Conservation (phyloP, 1,140 invertebrate genomes). For the Batillaria attramentaria region DNA sequence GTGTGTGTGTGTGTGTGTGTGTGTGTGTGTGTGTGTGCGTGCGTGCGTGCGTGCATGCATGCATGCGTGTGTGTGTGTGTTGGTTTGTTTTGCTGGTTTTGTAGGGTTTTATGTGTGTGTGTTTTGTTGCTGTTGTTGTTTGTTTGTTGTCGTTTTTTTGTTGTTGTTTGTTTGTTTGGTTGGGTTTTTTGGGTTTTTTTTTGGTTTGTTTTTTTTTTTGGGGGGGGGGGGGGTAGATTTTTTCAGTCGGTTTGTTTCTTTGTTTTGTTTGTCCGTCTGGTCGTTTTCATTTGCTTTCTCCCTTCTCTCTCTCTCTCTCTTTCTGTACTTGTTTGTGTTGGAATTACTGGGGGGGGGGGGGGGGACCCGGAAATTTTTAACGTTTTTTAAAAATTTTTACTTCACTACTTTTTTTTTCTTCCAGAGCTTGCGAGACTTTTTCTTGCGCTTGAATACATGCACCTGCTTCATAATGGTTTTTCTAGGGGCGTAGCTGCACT, state of each 20-base stretch:
- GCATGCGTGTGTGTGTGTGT: not conserved
- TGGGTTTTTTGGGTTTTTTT: not conserved
- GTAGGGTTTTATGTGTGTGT: not conserved
- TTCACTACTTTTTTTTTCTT: too few species aligned
- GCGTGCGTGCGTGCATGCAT: not conserved
- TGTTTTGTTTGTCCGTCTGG: not conserved
- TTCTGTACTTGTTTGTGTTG: not conserved
- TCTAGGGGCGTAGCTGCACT: not conserved
- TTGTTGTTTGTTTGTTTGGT: not conserved
- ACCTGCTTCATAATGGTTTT: not conserved
- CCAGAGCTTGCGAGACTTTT: too few species aligned
- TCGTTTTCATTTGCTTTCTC: not conserved
- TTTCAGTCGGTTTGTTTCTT: not conserved
- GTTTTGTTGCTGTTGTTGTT: not conserved
- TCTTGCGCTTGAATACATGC: not conserved
- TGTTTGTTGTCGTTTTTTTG: not conserved
- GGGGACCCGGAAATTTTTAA: too few species aligned
- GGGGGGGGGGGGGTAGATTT: not conserved
- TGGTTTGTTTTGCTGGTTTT: not conserved
- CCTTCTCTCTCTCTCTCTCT: not conserved
- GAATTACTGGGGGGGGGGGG: not conserved
- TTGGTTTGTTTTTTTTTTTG: not conserved
- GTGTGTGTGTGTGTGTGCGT: constrained; percentile 1
- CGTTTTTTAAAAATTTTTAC: too few species aligned
- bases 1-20: constrained; percentile 1